Base-by-base conservation (phyloP, 2,113 vertebrate genomes). In the Lanius collurio region DNA sequence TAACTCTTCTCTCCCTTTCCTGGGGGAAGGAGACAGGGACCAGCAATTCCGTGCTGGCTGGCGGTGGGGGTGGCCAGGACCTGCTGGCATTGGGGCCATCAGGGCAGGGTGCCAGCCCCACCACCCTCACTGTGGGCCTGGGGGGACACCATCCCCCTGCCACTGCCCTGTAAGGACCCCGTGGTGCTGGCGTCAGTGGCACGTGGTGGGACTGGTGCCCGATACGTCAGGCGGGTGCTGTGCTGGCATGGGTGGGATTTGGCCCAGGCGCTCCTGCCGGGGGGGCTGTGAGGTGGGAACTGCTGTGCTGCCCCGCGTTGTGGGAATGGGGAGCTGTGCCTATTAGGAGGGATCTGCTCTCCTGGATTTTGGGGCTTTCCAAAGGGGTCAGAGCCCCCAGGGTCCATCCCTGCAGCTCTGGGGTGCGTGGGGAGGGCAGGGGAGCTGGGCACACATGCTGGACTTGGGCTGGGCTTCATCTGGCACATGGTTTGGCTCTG, bases 241-340 rank as follows among this genome's bases (percentile, higher is more conserved):
- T 2, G 1, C 81, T 35, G 71, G 47, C 89, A 95, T 97, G 97
- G 97, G 96, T 82, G 96, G 93, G 93, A 97, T 95, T 87, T 97
- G 93, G 94, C 73, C 95, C 55, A 49, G 96, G 44, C 62, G 65
- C 1, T 79, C 50, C 83, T 70, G 89, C 83, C 7, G 6, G 78
- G 46, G 88, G 39, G 62, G 56, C 86, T n/a, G 35, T 4, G 27
- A 96, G 92, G 95, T 94, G 94, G 87, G 92, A 91, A 14, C 33
- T 5, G 82, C 53, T 56, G 74, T 6, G 0, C 41, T 4, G 30
- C 60, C 67, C 37, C 1, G 0, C 0, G 0, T 3, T 31, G 78
- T 62, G 88, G 88, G 78, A 76, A 33, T 1, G 2, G 74, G 86
- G 53, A 87, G 57, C 80, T 2, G 28, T 31, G 76, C 42, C 56